Base-by-base conservation (phyloP, 1,140 invertebrate species). In the Agrypnia vestita region DNA sequence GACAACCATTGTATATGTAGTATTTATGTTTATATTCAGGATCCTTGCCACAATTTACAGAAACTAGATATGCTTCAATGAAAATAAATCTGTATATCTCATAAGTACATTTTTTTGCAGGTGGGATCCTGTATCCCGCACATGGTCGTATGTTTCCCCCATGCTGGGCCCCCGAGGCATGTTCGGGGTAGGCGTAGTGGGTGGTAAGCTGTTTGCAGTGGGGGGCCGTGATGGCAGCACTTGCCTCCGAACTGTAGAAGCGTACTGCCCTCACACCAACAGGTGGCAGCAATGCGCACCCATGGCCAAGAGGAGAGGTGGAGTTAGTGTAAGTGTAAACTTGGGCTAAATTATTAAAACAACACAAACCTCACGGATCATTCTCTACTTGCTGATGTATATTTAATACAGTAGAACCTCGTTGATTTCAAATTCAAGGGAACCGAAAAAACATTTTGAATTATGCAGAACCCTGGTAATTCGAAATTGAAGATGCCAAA, bases 141-240 rank as follows among this genome's bases (percentile, higher is more conserved):
- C 94, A 78, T 98, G 97, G 97, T 96, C 92, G 84, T 95, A 94
- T 85, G 95, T 98, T 69, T 93, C 96, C 9, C 92, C 96, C 3
- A 97, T 98, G 96, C 93, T 92, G 43, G 94, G 93, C 69, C 94
- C 95, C 84, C 91, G 97, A 35, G 97, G 96, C 80, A 97, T 96
- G 59, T 96, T 96, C 76, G 97, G 96, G 11, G 95, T 97, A 15
- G 96, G 95, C 80, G 94, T 96, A n/a, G 90, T 98, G 51, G 93
- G 93, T 86, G 94, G 91, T 84, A 96, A 94, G 85, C 90, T 99
- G 55, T 98, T 97, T 90, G 97, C 96, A 11, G 96, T 97, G 17
- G 97, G 97, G 69, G 97, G 97, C 11, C 92, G 97, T 79, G 97
- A 98, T 89, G 96, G 96, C 35, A 95, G 95, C 84, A 94, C 95